Base-by-base conservation (phyloP, 2,888 invertebrate species). In the Miltochrista miniata region DNA sequence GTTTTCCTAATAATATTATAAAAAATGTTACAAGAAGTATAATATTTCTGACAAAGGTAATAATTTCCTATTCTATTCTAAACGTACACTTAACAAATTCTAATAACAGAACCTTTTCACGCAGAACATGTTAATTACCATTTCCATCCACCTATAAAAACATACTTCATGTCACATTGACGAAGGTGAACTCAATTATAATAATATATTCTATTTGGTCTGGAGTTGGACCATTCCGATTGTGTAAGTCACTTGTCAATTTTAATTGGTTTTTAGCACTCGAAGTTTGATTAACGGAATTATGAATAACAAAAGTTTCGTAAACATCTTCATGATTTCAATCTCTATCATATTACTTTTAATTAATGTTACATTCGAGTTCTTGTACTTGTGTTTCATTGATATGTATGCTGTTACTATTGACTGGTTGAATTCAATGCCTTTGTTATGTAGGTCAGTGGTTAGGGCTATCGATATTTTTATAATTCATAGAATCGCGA, bases 201-300 rank as follows among this genome's bases (percentile, higher is more conserved):
- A 31, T 31, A 31, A 10, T 75, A 80, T 62, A 67, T 67, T 67
- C 79, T 79, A 79, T 75, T 73, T 79, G 72, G 71, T 72, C 59
- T 74, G 76, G 68, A 66, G 68, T 68, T 64, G 76, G 76, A 72
- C 66, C 68, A 66, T 61, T 69, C 64, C 66, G 68, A 76, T 81
- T 81, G 77, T 72, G 77, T 70, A 81, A 68, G 79, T 74, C 70
- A 68, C 73, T 68, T 70, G 74, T 83, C 78, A 78, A 68, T 72
- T 83, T 83, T 83, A 85, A 87, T 87, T 85, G 80, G 76, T 77
- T 85, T 84, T 82, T 80, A 81, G 79, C 76, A 76, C 71, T 80
- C 62, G 46, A 55, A 63, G 56, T 57, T 69, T 64, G 56, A 67
- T 66, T 62, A 69, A 67, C 55, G 40, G 46, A 49, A 57, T 69